Percentiles rank a stretch among this genome's conserved stretches.
Conservation (phyloP, 2,113 vertebrate species). For the Haemorhous mexicanus region DNA sequence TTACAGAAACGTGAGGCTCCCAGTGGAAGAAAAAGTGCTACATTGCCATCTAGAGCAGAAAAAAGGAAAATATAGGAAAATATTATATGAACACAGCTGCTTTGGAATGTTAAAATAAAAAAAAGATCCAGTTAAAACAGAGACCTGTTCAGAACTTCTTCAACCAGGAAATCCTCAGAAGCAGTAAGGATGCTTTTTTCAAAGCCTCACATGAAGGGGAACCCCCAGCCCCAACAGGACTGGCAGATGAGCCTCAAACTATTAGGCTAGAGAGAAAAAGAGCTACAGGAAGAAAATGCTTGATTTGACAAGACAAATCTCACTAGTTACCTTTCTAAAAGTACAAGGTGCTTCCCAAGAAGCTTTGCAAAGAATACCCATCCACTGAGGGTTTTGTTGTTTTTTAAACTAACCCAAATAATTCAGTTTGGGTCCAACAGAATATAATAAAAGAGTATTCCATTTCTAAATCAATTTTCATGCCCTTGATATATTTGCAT, state of each 20-base stretch:
- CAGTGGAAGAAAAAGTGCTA: slow-evolving; percentile 29
- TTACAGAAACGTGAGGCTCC: background rate
- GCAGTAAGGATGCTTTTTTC: background rate
- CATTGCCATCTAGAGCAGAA: slow-evolving; percentile 59
- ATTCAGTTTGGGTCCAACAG: background rate
- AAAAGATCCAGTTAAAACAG: background rate
- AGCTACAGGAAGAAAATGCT: background rate
- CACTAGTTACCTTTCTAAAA: background rate
- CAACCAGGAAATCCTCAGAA: background rate
- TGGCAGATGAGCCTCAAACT: background rate
- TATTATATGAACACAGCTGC: background rate
- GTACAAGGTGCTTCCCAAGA: background rate
- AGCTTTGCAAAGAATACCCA: background rate
- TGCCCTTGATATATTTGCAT: background rate
- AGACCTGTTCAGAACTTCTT: background rate
- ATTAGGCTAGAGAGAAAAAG: background rate
- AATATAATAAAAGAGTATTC: background rate
- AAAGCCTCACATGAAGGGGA: background rate
- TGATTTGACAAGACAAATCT: background rate
- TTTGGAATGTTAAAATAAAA: background rate
- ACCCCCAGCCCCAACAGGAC: background rate
- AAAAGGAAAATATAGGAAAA: slow-evolving; percentile 13
- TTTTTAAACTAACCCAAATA: background rate
- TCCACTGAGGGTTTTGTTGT: background rate
- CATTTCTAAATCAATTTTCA: background rate